A percentile compares a stretch with the other conserved stretches of the same genome.
Evolutionary conservation across 2,888 invertebrate species (phyloP).

Genomic region (Nebria brevicollis): DNA sequence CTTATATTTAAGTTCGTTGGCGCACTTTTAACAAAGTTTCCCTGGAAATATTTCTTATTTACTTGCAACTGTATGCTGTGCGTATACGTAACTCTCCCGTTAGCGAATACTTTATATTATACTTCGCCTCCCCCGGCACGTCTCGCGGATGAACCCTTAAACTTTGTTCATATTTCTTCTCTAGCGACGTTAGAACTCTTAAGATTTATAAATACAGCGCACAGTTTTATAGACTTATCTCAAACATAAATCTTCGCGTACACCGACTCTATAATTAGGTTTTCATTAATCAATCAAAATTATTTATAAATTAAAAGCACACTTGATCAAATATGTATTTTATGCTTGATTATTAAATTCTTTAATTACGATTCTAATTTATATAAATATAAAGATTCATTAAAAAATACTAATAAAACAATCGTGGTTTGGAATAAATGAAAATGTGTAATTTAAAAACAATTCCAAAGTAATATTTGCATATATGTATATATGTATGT

Average conservation of each 20-base stretch:
- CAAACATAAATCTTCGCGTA: background rate
- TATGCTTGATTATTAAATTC: too few relatives aligned
- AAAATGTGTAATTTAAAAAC: too few relatives aligned
- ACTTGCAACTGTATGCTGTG: conserved; percentile 9
- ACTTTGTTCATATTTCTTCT: conserved; percentile 1
- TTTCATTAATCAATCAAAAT: too few relatives aligned
- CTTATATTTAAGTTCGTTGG: conserved; percentile 32
- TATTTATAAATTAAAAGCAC: too few relatives aligned
- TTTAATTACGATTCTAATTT: too few relatives aligned
- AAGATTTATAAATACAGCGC: background rate
- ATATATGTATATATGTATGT: too few relatives aligned
- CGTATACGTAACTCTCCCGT: background rate
- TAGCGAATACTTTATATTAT: background rate
- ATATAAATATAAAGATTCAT: too few relatives aligned
- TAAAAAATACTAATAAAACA: too few relatives aligned
- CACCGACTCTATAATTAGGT: background rate
- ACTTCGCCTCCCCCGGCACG: background rate
- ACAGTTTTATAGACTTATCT: background rate
- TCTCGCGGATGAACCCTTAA: background rate
- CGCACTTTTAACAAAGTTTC: conserved; percentile 41
- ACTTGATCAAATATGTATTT: too few relatives aligned
- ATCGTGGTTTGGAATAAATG: too few relatives aligned
- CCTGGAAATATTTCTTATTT: conserved; percentile 40
- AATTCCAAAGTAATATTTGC: too few relatives aligned
- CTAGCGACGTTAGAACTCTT: background rate